Evolutionary conservation across 2,888 invertebrate genomes (phyloP).

Genomic region (Synergus itoensis): DNA sequence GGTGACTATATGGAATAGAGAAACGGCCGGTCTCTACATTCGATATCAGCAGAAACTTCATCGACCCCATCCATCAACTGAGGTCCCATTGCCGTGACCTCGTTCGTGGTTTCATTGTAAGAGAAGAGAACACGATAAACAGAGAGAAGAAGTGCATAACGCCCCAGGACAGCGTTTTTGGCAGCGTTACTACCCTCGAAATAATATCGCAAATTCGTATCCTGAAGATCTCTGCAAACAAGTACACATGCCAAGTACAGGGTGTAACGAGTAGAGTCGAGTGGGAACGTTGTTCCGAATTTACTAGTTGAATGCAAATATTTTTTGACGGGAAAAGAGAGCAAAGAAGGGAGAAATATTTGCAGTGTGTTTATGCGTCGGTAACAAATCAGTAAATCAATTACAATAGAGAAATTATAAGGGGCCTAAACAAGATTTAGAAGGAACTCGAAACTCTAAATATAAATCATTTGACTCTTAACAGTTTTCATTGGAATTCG

Average conservation of each 20-base stretch:
- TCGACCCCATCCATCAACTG: constrained; percentile 57
- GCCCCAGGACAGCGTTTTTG: constrained; percentile 45
- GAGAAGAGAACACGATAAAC: constrained; percentile 24
- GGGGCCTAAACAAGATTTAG: too few species aligned
- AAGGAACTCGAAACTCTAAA: too few species aligned
- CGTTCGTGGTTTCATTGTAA: constrained; percentile 10
- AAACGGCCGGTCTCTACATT: background rate
- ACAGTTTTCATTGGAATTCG: background rate
- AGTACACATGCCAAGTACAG: constrained; percentile 51
- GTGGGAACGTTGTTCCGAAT: constrained; percentile 47
- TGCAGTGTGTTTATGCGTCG: background rate
- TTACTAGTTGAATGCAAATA: constrained; percentile 70
- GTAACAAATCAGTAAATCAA: constrained; percentile 11
- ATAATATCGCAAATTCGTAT: constrained; percentile 44
- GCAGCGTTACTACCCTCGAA: constrained; percentile 42
- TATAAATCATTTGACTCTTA: too few species aligned
- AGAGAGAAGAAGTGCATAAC: constrained; percentile 28
- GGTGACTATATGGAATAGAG: background rate
- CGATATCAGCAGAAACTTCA: constrained; percentile 59
- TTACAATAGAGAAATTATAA: background rate
- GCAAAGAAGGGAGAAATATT: constrained; percentile 29
- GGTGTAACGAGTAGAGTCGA: constrained; percentile 61
- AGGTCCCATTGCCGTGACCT: constrained; percentile 18
- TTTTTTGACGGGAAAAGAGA: constrained; percentile 60
- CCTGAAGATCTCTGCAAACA: constrained; percentile 66